phyloP scores from a whole-genome alignment of 2,113 vertebrate genomes.

The Aleadryas rufinucha region DNA sequence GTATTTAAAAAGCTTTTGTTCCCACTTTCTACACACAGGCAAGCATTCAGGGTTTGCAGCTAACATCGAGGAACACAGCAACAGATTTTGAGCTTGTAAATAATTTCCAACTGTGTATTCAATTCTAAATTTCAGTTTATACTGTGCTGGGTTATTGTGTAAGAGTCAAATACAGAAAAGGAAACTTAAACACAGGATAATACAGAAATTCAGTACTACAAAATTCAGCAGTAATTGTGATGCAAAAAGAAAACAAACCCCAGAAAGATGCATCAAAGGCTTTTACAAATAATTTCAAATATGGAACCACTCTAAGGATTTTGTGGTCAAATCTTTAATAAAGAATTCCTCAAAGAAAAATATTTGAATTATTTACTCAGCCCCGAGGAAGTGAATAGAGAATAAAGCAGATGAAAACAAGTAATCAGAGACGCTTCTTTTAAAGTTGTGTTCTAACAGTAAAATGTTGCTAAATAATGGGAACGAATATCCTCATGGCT shows the following conservation, averaged over 20 bases:
- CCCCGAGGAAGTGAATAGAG: neutral
- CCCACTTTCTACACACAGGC: neutral
- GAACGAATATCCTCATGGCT: neutral
- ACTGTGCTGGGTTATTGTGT: neutral
- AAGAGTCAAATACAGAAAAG: neutral
- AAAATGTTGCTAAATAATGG: neutral
- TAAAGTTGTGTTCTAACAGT: neutral
- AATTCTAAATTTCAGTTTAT: neutral
- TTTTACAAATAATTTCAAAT: neutral
- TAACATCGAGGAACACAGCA: neutral
- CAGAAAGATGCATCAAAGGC: neutral
- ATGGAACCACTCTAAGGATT: neutral
- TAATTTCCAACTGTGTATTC: slow-evolving; percentile 16
- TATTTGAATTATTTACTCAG: slow-evolving; percentile 19
- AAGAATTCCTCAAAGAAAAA: slow-evolving; percentile 2
- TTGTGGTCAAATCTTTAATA: neutral
- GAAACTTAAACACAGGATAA: neutral
- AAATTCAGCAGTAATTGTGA: neutral
- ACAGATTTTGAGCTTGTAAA: slow-evolving; percentile 38
- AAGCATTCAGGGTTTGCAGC: neutral
- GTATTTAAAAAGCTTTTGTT: slow-evolving; percentile 6
- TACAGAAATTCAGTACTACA: neutral
- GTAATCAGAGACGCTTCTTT: neutral
- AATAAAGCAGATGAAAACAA: neutral
- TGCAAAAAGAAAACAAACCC: neutral